These are phyloP conservation scores for Pelobates cultripes DNA, from an alignment of 2,797 vertebrate genomes.

Conservation along the genomic window DNA sequence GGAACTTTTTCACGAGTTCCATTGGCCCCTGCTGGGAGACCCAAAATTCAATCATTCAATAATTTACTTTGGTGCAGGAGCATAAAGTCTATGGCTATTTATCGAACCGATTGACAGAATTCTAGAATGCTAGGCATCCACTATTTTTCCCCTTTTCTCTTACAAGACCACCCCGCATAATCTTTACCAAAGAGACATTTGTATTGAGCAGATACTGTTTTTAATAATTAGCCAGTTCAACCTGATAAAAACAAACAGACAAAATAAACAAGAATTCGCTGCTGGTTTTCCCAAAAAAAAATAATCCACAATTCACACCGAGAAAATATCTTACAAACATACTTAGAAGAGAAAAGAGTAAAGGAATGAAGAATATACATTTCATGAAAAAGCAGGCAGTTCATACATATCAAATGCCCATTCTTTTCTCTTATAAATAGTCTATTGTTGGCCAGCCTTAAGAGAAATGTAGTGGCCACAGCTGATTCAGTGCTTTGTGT, in stretches of 20 bases:
- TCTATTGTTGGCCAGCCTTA: conserved; percentile 28
- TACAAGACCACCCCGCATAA: not conserved
- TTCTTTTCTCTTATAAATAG: conserved; percentile 60
- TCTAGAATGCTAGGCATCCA: no score
- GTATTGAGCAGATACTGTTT: conserved; percentile 35
- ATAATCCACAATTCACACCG: conserved; percentile 26
- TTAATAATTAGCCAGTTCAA: conserved; percentile 53
- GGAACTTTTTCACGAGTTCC: no score
- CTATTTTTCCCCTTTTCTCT: no score
- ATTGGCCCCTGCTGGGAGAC: no score
- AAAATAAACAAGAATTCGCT: conserved; percentile 13
- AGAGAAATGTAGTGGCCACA: conserved; percentile 19
- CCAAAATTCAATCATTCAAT: no score
- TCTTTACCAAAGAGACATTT: not conserved
- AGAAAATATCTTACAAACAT: conserved; percentile 38
- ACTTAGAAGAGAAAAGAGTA: conserved; percentile 30
- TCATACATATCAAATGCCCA: conserved; percentile 46
- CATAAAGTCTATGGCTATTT: no score
- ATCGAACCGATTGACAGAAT: no score
- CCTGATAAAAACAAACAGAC: conserved; percentile 25
- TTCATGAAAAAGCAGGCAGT: conserved; percentile 33
- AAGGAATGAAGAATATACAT: conserved; percentile 30
- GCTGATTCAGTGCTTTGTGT: conserved; percentile 54
- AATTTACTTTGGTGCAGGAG: no score
- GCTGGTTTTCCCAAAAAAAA: conserved; percentile 20